phyloP scores from a whole-genome alignment of 2,888 invertebrate genomes.

The Synanthedon tipuliformis region DNA sequence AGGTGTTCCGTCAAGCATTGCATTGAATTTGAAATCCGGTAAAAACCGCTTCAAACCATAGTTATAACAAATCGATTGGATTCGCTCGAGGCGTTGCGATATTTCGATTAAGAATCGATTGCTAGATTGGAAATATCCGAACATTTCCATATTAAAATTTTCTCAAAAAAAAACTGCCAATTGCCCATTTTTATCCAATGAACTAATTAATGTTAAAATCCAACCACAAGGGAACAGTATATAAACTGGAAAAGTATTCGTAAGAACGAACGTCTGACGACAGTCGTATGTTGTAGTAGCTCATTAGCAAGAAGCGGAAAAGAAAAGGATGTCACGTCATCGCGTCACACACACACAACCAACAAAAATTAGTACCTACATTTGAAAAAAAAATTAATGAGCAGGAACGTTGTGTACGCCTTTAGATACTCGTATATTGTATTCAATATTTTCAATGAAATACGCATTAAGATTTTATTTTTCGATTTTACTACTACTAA shows the following conservation, averaged over 20 bases:
- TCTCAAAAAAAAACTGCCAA: too few relatives aligned
- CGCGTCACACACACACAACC: constrained; percentile 5
- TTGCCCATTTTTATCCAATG: too few relatives aligned
- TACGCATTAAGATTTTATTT: too few relatives aligned
- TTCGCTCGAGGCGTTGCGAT: constrained; percentile 25
- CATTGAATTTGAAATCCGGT: constrained; percentile 15
- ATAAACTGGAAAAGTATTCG: too few relatives aligned
- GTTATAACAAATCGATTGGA: constrained; percentile 35
- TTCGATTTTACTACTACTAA: too few relatives aligned
- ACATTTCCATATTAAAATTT: too few relatives aligned
- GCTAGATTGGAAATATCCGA: too few relatives aligned
- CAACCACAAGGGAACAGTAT: too few relatives aligned
- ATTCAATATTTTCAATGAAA: too few relatives aligned
- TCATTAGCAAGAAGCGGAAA: constrained; percentile 37
- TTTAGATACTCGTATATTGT: constrained; percentile 1
- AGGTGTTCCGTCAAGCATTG: constrained; percentile 25
- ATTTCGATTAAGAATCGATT: constrained; percentile 25
- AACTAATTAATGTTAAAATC: too few relatives aligned
- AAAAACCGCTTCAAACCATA: constrained; percentile 23
- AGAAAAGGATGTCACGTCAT: constrained; percentile 22
- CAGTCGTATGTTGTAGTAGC: not conserved
- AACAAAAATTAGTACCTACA: constrained; percentile 30
- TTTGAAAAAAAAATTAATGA: constrained; percentile 9
- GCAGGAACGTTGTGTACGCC: constrained; percentile 21
- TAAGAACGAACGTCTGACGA: too few relatives aligned